Base-by-base conservation (phyloP, 2,113 vertebrate species). In the Aldabrachelys gigantea region DNA sequence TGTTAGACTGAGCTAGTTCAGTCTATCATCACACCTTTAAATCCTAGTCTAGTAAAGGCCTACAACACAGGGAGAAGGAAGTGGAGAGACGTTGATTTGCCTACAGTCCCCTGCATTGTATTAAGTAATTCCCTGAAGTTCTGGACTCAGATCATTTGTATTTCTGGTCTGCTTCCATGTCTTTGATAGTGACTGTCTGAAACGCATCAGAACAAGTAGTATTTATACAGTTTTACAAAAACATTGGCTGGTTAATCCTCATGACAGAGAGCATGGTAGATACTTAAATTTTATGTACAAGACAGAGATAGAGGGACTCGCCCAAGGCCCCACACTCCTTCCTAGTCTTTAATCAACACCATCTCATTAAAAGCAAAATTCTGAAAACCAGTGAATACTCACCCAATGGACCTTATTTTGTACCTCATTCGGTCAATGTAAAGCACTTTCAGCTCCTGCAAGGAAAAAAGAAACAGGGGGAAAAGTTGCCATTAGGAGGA, bases 381-480 rank as follows among this genome's bases (percentile, higher is more conserved):
- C n/a, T n/a, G n/a, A n/a, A n/a, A n/a, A n/a, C n/a, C n/a, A n/a
- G n/a, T n/a, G n/a, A n/a, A n/a, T n/a, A 97, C 98, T 98, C 97
- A 99, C 99, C 99, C 99, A 92, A 99, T 99, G 5, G 99, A 99
- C 52, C 99, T 99, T 49, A 99, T 98, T 97, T 92, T 99, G 94
- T 99, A 99, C 49, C 82, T 98, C 86, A 97, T 97, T 97, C 99
- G 97, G 95, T 99, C 99, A 6, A 99, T 97, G 88, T 97, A 95
- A 84, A 99, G 91, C 76, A 99, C 99, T 97, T 99, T 99, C 31
- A 99, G 98, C 95, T 99, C 99, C 99, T 99, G 89, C 72, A 97
- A 72, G 95, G 25, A 81, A 88, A 98, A 5, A 5, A 0, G 95
- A 47, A 5, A 1, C 95, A 50, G 95, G 56, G 19, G 91, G 80